Base-by-base conservation (phyloP, 2,797 vertebrate species). In the Chelonia mydas region DNA sequence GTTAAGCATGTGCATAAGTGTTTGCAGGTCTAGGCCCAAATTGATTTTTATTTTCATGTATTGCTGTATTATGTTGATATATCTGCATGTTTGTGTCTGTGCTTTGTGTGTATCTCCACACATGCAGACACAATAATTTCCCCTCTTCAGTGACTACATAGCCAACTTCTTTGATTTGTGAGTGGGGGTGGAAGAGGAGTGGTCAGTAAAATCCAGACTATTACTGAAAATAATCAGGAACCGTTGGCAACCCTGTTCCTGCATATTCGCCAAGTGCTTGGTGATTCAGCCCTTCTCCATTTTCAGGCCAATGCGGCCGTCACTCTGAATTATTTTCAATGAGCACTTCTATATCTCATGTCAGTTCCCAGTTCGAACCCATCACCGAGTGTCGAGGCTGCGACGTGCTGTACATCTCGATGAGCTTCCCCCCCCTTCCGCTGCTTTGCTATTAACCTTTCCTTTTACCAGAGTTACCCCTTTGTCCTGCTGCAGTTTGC, bases 241-340 rank as follows among this genome's bases (percentile, higher is more conserved):
- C 79, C 68, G 95, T 96, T 95, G 93, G 95, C 95, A 94, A 74
- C 96, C 91, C 97, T 13, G 88, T 80, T 93, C 94, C 93, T 96
- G 97, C 95, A 91, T 93, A 79, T 95, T 96, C 83, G 87, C 97
- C 96, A 89, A 92, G 96, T 5, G 96, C 93, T 74, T 28, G 95
- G 93, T 94, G 94, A 93, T 97, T 96, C 95, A 97, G 96, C 96
- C 97, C 95, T 93, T 95, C 95, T 94, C 95, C 95, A 95, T 95
- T 92, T 88, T 77, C 95, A 95, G 93, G 98, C 98, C 98, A 98
- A 97, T 94, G 98, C 98, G 98, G 98, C 98, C 98, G 99, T 99
- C 99, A 99, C 98, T 99, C 99, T 99, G 99, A 99, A 99, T 99
- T 99, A 99, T 99, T 99, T 99, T 99, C 99, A 99, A 99, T 98